A percentile compares a stretch with the other conserved stretches of the same genome.
Conservation (phyloP, 2,113 vertebrate species). For the Ptilorrhoa leucosticta region DNA sequence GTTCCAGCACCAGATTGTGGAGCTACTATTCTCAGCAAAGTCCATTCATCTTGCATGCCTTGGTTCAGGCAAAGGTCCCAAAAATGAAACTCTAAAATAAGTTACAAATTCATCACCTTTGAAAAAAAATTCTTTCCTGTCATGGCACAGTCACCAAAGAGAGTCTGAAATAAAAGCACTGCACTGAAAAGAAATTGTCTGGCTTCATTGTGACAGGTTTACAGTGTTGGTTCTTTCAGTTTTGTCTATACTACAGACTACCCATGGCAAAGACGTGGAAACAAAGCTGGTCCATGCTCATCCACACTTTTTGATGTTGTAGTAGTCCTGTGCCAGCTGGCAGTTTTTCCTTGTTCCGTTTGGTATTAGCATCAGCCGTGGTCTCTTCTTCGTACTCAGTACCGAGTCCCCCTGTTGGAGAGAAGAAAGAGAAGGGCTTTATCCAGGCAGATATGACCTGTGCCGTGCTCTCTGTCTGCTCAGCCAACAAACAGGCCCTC, state of each 20-base stretch:
- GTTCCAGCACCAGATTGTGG: constrained; percentile 20
- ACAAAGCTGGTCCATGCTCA: background rate
- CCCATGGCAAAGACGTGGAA: background rate
- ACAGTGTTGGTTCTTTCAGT: background rate
- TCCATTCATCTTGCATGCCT: constrained; percentile 3
- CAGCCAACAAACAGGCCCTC: background rate
- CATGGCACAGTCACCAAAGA: background rate
- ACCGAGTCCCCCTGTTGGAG: background rate
- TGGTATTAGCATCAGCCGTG: background rate
- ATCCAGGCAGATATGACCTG: background rate
- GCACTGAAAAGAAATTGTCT: background rate
- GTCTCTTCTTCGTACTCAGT: background rate
- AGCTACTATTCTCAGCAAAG: constrained; percentile 11
- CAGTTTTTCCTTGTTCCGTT: background rate
- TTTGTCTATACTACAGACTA: background rate
- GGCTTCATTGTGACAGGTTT: background rate
- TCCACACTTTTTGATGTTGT: background rate
- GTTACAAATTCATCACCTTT: background rate
- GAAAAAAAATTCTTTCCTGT: background rate
- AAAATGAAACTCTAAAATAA: constrained; percentile 20
- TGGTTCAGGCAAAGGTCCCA: background rate
- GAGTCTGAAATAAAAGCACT: background rate
- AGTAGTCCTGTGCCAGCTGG: background rate
- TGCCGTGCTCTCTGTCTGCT: background rate
- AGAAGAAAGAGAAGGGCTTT: background rate